Conservation (phyloP, 2,113 vertebrate species). For the Notarius quadriscutis region DNA sequence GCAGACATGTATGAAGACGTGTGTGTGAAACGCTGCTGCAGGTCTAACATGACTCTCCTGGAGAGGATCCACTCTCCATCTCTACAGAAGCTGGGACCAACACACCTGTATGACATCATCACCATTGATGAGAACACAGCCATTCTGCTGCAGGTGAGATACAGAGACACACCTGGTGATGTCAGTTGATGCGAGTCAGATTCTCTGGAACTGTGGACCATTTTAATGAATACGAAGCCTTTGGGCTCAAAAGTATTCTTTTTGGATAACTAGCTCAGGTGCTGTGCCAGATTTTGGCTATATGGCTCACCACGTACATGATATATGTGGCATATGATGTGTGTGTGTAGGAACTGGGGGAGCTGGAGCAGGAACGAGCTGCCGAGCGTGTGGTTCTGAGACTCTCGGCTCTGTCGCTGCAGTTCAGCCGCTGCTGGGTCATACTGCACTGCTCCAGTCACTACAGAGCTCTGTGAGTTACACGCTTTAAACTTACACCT, state of each 20-base stretch:
- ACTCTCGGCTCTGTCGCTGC: slow-evolving; percentile 83
- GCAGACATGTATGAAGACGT: background rate
- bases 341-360: slow-evolving; percentile 75
- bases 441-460: slow-evolving; percentile 74
- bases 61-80: slow-evolving; percentile 78
- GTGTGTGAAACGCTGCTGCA: slow-evolving; percentile 56
- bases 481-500: background rate
- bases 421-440: slow-evolving; percentile 88
- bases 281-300: background rate
- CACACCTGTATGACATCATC: slow-evolving; percentile 75
- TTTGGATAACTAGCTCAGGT: too few species aligned
- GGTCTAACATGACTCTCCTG: slow-evolving; percentile 83
- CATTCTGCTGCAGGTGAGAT: slow-evolving; percentile 83
- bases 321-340: background rate
- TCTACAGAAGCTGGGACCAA: slow-evolving; percentile 77
- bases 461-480: slow-evolving; percentile 34
- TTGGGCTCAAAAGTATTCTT: too few species aligned
- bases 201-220: too few species aligned
- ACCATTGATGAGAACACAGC: slow-evolving; percentile 86
- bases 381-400: slow-evolving; percentile 79
- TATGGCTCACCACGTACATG: background rate
- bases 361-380: slow-evolving; percentile 75
- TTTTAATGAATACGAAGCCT: too few species aligned
- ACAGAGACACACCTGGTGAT: background rate
- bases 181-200: background rate